A percentile compares a stretch with the other conserved stretches of the same genome.
phyloP scores from a whole-genome alignment of 1,140 invertebrate species.

The Trypoxylus dichotomus region DNA sequence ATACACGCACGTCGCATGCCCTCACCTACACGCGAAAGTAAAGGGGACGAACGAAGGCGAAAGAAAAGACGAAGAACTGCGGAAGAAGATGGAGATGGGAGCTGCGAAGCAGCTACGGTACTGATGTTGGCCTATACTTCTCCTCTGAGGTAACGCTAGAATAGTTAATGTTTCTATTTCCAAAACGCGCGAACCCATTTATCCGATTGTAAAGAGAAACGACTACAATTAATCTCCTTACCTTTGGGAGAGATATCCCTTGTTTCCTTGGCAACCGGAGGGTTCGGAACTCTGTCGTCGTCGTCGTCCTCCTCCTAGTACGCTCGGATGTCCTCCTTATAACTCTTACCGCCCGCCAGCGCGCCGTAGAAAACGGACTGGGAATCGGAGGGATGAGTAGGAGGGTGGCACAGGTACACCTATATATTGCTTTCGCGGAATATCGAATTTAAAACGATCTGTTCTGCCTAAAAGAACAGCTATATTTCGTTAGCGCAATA shows the following conservation, averaged over 20 bases:
- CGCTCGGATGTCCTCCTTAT: constrained; percentile 38
- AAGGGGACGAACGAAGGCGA: constrained; percentile 15
- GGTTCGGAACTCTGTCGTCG: constrained; percentile 37
- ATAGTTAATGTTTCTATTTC: constrained; percentile 52
- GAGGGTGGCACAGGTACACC: not conserved
- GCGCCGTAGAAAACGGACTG: not conserved
- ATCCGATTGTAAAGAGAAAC: constrained; percentile 51
- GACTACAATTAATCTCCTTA: constrained; percentile 51
- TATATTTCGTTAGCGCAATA: not conserved
- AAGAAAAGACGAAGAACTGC: constrained; percentile 17
- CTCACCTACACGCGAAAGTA: constrained; percentile 8
- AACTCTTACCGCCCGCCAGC: constrained; percentile 28
- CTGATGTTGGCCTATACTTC: constrained; percentile 31
- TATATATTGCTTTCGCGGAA: constrained; percentile 19
- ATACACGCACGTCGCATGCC: constrained; percentile 11
- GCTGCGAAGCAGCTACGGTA: constrained; percentile 24
- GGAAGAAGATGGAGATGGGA: constrained; percentile 28
- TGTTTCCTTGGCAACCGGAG: constrained; percentile 44
- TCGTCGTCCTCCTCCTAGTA: constrained; percentile 30
- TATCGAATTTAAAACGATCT: constrained; percentile 26
- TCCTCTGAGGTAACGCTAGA: constrained; percentile 32
- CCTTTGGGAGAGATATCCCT: constrained; percentile 49
- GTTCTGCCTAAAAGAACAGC: constrained; percentile 1
- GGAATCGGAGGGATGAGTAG: not conserved
- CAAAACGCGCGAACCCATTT: constrained; percentile 48